phyloP scores from a whole-genome alignment of 1,140 invertebrate genomes.

The Philotrypesis tridentata region DNA sequence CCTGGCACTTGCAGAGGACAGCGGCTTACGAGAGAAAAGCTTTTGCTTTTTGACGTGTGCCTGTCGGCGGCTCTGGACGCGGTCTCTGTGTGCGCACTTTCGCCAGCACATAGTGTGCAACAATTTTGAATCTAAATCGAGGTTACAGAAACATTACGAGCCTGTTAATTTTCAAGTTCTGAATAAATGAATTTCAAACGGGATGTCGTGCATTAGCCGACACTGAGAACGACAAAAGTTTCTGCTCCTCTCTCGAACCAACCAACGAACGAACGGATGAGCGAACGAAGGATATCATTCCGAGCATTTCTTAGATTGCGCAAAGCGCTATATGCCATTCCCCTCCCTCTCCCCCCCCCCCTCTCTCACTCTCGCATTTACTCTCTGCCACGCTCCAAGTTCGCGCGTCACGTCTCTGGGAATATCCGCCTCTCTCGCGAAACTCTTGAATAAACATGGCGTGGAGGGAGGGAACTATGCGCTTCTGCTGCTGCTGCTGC shows the following conservation, averaged over 20 bases:
- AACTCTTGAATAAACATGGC: conserved; percentile 72
- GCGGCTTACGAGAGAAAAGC: not conserved
- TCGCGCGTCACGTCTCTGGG: conserved; percentile 63
- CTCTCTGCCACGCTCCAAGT: conserved; percentile 22
- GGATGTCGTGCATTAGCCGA: not conserved
- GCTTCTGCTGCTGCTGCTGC: not conserved
- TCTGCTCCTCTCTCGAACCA: not conserved
- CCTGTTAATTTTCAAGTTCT: not conserved
- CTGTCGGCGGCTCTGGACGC: too few relatives aligned
- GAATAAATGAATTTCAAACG: not conserved
- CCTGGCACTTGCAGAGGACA: not conserved
- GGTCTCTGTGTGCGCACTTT: too few relatives aligned
- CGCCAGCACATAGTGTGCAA: too few relatives aligned
- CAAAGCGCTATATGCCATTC: not conserved
- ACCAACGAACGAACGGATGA: too few relatives aligned
- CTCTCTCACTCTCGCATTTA: conserved; percentile 28
- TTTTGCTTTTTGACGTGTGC: not conserved
- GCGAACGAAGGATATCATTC: not conserved
- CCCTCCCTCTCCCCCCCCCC: not conserved
- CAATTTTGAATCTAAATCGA: too few relatives aligned
- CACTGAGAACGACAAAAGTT: not conserved
- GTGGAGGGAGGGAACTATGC: conserved; percentile 59
- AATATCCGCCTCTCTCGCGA: conserved; percentile 71
- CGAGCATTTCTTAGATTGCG: not conserved
- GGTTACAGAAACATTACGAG: too few relatives aligned